A percentile compares a stretch with the other conserved stretches of the same genome.
Conservation (phyloP, 2,113 vertebrate genomes). For the Etheostoma spectabile region DNA sequence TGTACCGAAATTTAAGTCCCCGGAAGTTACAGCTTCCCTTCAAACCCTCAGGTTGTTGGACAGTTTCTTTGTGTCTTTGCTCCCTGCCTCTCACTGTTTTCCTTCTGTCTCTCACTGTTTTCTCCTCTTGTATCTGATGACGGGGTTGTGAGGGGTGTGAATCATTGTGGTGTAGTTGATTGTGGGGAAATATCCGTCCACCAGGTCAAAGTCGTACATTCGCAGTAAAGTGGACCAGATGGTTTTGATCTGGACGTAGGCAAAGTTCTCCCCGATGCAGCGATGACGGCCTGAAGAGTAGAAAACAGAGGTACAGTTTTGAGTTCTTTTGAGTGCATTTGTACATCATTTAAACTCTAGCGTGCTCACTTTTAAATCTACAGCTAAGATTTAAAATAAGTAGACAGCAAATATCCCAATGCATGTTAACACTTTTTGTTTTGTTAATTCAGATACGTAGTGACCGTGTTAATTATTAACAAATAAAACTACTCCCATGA, state of each 20-base stretch:
- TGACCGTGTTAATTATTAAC: background rate
- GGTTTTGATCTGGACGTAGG: constrained; percentile 98
- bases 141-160: constrained; percentile 92
- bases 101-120: constrained; percentile 61
- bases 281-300: constrained; percentile 91
- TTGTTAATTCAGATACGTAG: background rate
- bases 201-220: constrained; percentile 92
- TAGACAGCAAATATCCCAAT: background rate
- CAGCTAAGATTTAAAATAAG: background rate
- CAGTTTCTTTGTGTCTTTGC: background rate
- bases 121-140: constrained; percentile 92
- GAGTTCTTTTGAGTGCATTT: background rate
- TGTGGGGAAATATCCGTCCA: constrained; percentile 92
- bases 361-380: background rate
- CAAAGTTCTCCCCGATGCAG: constrained; percentile 98
- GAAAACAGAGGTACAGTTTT: background rate
- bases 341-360: background rate
- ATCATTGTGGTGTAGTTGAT: constrained; percentile 99
- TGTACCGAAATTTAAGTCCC: constrained; percentile 33
- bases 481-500: background rate
- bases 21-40: constrained; percentile 9
- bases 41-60: background rate
- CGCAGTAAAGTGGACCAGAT: constrained; percentile 97
- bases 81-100: constrained; percentile 21
- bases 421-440: background rate